Conservation (phyloP, 2,888 invertebrate species). For the Syrista parreyssii region DNA sequence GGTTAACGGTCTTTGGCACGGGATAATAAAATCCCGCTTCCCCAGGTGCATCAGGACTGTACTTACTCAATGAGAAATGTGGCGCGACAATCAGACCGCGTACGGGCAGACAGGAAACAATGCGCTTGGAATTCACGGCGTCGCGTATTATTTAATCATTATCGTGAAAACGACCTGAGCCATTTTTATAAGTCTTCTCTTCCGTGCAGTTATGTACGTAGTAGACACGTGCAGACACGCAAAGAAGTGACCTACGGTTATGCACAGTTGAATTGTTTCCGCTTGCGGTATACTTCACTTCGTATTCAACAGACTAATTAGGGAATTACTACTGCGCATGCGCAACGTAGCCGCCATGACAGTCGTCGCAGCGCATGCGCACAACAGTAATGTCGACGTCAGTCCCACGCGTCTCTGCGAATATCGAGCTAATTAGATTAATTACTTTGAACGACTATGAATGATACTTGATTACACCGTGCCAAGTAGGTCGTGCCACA, state of each 20-base stretch:
- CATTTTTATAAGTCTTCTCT: background rate
- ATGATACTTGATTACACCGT: background rate
- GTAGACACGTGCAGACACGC: constrained; percentile 18
- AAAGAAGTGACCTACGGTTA: constrained; percentile 23
- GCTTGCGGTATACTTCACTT: constrained; percentile 51
- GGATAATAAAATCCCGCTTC: background rate
- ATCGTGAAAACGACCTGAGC: background rate
- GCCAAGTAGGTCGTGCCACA: background rate
- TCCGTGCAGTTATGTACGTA: constrained; percentile 10
- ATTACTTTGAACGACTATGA: constrained; percentile 18
- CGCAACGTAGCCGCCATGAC: background rate
- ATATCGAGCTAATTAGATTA: constrained; percentile 36
- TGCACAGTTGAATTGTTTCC: constrained; percentile 47
- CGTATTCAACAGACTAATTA: constrained; percentile 47
- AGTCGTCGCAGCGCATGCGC: constrained; percentile 12
- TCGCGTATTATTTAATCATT: background rate
- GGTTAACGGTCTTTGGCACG: background rate
- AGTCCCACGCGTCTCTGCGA: constrained; percentile 37
- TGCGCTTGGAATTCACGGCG: background rate
- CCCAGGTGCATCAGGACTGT: background rate
- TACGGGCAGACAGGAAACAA: background rate
- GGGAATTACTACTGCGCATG: constrained; percentile 43
- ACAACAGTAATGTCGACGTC: constrained; percentile 24
- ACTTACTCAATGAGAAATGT: background rate
- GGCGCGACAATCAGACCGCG: background rate